Evolutionary conservation across 2,888 invertebrate genomes (phyloP), one percentile per base, ranked within the genome.

Genomic region (Tenthredo distinguenda): DNA sequence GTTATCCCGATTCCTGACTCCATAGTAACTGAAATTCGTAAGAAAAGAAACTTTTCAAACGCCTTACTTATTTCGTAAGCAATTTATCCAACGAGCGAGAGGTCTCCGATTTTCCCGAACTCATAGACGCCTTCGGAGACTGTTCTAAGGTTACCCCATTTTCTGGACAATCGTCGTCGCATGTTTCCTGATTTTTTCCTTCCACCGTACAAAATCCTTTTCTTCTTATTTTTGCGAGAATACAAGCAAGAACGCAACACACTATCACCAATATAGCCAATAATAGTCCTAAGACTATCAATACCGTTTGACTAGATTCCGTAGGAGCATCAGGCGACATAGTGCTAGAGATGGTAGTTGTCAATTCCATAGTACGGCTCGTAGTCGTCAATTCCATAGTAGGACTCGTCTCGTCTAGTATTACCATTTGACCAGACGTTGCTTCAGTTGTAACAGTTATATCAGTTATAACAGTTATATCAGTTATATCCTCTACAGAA

Each of bases 171-270:
- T 83, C 83, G 2, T 68, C 47, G 83, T 83, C 71, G 83, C 83
- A 83, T 26, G 50, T 47, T 43, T 26, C 47, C 47, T 68, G 65
- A 68, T 83, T 83, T 50, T 31, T 71, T 31, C 83, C 83, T 12
- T 68, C 68, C 68, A 83, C 83, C 4, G 47, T 31, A 31, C 83
- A 71, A n/a, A 83, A 83, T 18, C 68, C 83, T 34, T 83, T 83
- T 18, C 83, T 65, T 47, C 71, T 83, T 15, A 65, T 43, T 71
- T 12, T 83, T 9, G 91, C 88, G 58, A 92, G 87, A 1, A 90
- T 84, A 55, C 90, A 91, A 4, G 90, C 90, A 0, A 90, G 87
- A 9, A 90, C 77, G 62, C 91, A 92, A 85, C 91, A 92, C 3
- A 92, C 43, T 2, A 91, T 68, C 50, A 91, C 37, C 72, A 92